Evolutionary conservation across 2,888 invertebrate genomes (phyloP).

Genomic region (Cephus spinipes): DNA sequence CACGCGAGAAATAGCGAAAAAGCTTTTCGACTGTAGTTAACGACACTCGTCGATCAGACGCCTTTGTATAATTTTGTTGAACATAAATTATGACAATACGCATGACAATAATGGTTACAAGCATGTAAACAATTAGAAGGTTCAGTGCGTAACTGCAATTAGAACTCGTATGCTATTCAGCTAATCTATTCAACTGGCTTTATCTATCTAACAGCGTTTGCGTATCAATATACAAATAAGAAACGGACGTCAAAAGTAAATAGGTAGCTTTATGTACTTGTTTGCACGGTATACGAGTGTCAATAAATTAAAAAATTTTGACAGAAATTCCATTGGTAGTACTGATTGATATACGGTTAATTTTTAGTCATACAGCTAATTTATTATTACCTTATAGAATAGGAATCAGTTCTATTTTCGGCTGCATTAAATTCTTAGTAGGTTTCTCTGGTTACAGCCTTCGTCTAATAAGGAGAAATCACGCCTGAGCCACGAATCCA

Average conservation of each 20-base stretch:
- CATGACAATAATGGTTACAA: neutral
- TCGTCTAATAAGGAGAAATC: constrained; percentile 42
- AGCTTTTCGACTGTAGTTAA: neutral
- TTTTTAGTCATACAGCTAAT: neutral
- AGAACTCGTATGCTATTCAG: neutral
- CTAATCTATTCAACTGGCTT: neutral
- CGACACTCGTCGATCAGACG: neutral
- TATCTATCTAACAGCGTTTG: neutral
- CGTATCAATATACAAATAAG: neutral
- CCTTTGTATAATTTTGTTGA: neutral
- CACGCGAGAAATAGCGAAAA: neutral
- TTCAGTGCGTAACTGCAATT: neutral
- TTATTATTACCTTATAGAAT: neutral
- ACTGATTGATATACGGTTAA: neutral
- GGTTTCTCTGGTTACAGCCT: constrained; percentile 48
- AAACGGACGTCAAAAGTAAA: neutral
- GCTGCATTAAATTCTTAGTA: constrained; percentile 40
- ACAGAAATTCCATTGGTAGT: neutral
- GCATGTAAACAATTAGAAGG: neutral
- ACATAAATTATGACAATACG: neutral
- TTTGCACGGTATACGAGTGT: neutral
- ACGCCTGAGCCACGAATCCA: constrained; percentile 41
- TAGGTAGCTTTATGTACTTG: neutral
- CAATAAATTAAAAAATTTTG: neutral
- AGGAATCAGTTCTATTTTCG: neutral